Base-by-base conservation (phyloP, 2,888 invertebrate species). In the Eumerus sabulonum region DNA sequence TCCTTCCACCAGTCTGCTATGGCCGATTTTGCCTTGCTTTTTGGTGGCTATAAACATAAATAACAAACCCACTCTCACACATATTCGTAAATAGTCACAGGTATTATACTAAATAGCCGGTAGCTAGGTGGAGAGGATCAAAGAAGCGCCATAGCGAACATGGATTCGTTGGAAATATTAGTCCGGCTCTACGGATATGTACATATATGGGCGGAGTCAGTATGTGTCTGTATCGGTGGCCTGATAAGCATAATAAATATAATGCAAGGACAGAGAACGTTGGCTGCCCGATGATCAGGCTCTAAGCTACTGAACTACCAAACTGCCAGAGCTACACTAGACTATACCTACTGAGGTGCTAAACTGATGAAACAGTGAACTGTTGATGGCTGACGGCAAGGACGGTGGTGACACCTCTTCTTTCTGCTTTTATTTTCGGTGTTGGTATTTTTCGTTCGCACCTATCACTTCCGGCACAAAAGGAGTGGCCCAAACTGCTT, bases 231-330 rank as follows among this genome's bases (percentile, higher is more conserved):
- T 74, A 68, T 73, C 68, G 44, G 40, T 68, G 40, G 59, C 62
- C 74, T 63, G 74, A 79, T 74, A 70, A 79, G 68, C 79, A 70
- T 74, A 74, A 74, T 79, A 79, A 79, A 79, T 79, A 70, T 70
- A 64, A 79, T 74, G 63, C 79, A 68, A 79, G 79, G 79, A 74
- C 79, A 74, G 2, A 27, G 35, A 18, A 50, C 56, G 50, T 47
- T 56, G 50, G 40, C 40, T 27, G 19, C 16, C n/a, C 42, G 35
- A 48, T 35, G 27, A 40, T 13, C 45, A 14, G 38, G 12, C n/a
- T 16, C 13, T 40, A 12, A 51, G 27, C 38, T 60, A 4, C 16
- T 36, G 27, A 27, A 27, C 27, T 27, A 17, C 40, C 14, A 12
- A 17, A 12, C 18, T 12, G 42, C n/a, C 42, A 7, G 13, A 42